phyloP scores from a whole-genome alignment of 2,888 invertebrate species.

The Ceratothoa steindachneri region DNA sequence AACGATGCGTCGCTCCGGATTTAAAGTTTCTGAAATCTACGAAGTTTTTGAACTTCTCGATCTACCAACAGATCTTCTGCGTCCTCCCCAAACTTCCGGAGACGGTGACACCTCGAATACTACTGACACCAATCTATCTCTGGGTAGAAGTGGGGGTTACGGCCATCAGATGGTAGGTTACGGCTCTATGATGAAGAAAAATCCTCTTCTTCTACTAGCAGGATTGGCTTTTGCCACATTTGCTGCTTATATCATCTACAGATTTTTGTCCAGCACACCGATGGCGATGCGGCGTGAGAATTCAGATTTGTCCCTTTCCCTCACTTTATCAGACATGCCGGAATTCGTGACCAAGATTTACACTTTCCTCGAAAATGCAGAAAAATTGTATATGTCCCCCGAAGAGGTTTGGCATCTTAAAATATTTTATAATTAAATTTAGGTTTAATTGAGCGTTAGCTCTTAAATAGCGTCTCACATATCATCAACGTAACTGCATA shows the following conservation, averaged over 20 bases:
- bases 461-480: too few species aligned
- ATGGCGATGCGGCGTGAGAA: slow-evolving; percentile 15
- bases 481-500: too few species aligned
- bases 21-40: slow-evolving; percentile 33
- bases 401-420: too few species aligned
- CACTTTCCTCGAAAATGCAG: slow-evolving; percentile 28
- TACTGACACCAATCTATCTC: neutral
- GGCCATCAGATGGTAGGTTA: slow-evolving; percentile 6
- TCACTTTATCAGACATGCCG: slow-evolving; percentile 39
- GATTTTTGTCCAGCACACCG: slow-evolving; percentile 36
- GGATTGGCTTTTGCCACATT: slow-evolving; percentile 45
- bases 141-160: neutral
- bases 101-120: neutral
- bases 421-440: too few species aligned
- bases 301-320: slow-evolving; percentile 25
- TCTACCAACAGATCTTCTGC: neutral
- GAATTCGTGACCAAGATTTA: slow-evolving; percentile 32
- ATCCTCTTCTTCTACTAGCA: slow-evolving; percentile 41
- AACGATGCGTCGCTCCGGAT: slow-evolving; percentile 39
- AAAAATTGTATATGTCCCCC: slow-evolving; percentile 16
- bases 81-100: too few species aligned
- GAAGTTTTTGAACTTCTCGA: slow-evolving; percentile 35
- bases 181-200: slow-evolving; percentile 39
- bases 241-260: slow-evolving; percentile 39
- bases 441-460: neutral